Evolutionary conservation across 2,797 vertebrate genomes (phyloP).

Genomic region (Leuciscus waleckii): DNA sequence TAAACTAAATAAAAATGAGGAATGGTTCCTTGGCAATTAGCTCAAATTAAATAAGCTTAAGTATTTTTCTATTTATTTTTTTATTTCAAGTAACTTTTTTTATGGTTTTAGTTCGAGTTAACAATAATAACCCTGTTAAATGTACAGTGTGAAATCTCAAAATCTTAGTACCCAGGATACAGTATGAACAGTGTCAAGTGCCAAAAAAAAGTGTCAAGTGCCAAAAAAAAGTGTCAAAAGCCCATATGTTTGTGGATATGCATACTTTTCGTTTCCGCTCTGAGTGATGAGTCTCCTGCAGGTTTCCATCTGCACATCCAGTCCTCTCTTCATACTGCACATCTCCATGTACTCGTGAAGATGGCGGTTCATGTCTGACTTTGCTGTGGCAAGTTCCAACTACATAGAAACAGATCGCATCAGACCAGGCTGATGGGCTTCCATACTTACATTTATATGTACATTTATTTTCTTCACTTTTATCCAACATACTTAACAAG

Average conservation of each 20-base stretch:
- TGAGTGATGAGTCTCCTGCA: constrained; percentile 94
- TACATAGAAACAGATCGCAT: constrained; percentile 59
- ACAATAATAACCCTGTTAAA: neutral
- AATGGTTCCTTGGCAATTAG: neutral
- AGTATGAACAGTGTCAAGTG: neutral
- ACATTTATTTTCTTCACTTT: neutral
- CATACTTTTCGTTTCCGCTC: constrained; percentile 86
- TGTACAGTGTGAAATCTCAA: neutral
- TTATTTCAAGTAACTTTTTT: too few relatives aligned
- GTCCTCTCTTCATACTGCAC: constrained; percentile 97
- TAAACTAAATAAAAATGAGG: too few relatives aligned
- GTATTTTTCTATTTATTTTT: too few relatives aligned
- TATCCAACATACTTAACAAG: neutral
- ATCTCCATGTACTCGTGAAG: constrained; percentile 99
- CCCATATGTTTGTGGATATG: constrained; percentile 41
- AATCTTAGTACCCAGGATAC: neutral
- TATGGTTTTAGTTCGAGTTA: neutral
- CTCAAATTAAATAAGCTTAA: neutral
- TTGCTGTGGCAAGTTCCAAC: constrained; percentile 95
- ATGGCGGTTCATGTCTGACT: constrained; percentile 96
- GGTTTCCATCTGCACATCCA: constrained; percentile 98
- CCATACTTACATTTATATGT: neutral
- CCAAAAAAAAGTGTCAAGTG: neutral
- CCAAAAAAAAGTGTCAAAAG: neutral
- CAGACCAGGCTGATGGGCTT: neutral